Conservation (phyloP, 2,888 invertebrate genomes). For the Exephanes ischioxanthus region DNA sequence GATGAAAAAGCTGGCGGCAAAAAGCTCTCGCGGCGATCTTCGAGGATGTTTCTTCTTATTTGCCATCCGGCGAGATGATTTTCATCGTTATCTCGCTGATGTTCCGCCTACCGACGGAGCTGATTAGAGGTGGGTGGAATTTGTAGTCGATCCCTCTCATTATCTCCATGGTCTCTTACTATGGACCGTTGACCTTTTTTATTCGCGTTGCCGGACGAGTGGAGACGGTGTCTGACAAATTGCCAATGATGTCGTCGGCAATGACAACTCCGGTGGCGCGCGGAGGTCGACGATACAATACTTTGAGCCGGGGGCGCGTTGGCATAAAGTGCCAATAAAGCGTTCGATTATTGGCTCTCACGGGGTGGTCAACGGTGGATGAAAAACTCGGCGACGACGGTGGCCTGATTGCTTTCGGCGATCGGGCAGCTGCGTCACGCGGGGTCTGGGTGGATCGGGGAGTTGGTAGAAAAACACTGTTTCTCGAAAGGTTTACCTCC, state of each 20-base stretch:
- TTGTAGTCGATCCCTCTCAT: slow-evolving; percentile 25
- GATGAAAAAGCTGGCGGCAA: slow-evolving; percentile 69
- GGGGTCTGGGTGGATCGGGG: not conserved
- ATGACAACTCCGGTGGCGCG: slow-evolving; percentile 1
- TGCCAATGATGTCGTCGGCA: slow-evolving; percentile 56
- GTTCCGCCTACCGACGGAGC: not conserved
- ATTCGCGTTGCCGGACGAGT: not conserved
- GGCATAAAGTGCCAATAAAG: slow-evolving; percentile 71
- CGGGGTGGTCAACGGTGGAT: slow-evolving; percentile 58
- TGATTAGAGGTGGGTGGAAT: slow-evolving; percentile 27
- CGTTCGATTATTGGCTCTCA: slow-evolving; percentile 66
- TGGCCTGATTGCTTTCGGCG: slow-evolving; percentile 71
- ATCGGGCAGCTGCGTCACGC: slow-evolving; percentile 69
- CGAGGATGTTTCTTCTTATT: not conserved
- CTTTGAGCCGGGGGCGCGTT: slow-evolving; percentile 33
- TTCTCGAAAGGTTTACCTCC: slow-evolving; percentile 20
- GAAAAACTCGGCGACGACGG: slow-evolving; percentile 68
- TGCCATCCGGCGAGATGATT: not conserved
- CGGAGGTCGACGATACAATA: slow-evolving; percentile 5
- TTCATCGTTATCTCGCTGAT: not conserved
- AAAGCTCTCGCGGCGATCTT: not conserved
- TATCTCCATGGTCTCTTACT: slow-evolving; percentile 1
- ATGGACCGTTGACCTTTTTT: slow-evolving; percentile 8
- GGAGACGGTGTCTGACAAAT: slow-evolving; percentile 51
- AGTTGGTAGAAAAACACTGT: slow-evolving; percentile 6